These are phyloP conservation scores for Callipepla californica DNA, from an alignment of 2,113 vertebrate species.

Conservation along the genomic window DNA sequence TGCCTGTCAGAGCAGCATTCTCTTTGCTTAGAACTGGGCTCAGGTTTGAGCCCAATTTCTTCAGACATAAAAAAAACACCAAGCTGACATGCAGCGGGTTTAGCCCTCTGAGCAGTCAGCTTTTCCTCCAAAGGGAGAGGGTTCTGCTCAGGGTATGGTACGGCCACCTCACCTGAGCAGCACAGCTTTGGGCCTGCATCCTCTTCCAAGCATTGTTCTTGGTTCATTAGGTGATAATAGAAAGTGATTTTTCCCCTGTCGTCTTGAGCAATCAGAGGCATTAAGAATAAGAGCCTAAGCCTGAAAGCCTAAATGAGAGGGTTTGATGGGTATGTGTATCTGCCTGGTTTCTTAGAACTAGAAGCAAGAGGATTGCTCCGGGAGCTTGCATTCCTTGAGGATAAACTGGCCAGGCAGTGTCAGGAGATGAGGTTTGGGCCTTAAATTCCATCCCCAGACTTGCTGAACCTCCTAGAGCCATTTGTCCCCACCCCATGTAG, in stretches of 20 bases:
- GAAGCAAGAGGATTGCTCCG: background rate
- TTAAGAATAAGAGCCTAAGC: slow-evolving; percentile 65
- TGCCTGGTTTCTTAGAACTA: slow-evolving; percentile 48
- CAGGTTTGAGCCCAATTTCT: background rate
- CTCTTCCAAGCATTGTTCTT: slow-evolving; percentile 46
- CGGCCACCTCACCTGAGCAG: background rate
- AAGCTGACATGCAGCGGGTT: background rate
- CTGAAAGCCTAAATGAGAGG: slow-evolving; percentile 61
- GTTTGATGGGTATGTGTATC: slow-evolving; percentile 48
- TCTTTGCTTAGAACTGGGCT: background rate
- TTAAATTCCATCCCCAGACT: background rate
- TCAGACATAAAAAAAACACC: background rate
- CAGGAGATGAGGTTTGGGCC: background rate
- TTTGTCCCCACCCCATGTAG: background rate
- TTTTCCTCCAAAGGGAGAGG: background rate
- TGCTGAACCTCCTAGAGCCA: background rate
- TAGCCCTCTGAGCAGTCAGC: background rate
- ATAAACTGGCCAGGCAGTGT: background rate
- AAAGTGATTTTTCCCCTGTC: slow-evolving; percentile 62
- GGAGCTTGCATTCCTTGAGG: background rate
- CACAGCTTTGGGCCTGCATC: background rate
- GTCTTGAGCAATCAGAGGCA: slow-evolving; percentile 57
- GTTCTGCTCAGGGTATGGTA: background rate
- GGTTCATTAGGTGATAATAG: slow-evolving; percentile 69
- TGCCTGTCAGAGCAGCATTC: background rate